Evolutionary conservation across 1,140 invertebrate species (phyloP).

Genomic region (Dryas iulia): DNA sequence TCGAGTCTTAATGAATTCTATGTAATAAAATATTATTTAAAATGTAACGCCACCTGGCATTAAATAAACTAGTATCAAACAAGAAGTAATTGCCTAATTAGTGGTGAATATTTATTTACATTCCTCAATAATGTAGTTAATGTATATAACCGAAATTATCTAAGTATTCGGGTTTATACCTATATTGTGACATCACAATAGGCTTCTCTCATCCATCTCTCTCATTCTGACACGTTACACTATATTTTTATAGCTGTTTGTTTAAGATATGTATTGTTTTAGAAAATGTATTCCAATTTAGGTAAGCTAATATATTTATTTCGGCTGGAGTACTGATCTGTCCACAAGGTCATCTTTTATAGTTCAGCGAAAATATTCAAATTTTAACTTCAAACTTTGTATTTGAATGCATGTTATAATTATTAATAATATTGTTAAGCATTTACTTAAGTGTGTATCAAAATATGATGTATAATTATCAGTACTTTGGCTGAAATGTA

Average conservation of each 20-base stretch:
- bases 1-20: no score
- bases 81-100: no score
- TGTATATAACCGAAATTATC: no score
- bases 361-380: not conserved
- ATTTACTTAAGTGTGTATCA: not conserved
- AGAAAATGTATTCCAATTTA: slow-evolving; percentile 64
- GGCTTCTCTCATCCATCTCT: no score
- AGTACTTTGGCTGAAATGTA: slow-evolving; percentile 32
- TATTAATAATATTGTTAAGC: not conserved
- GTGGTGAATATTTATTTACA: no score
- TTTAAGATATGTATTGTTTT: slow-evolving; percentile 54
- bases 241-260: slow-evolving; percentile 68
- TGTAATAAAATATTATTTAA: no score
- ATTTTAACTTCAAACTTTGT: not conserved
- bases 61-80: no score
- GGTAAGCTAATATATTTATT: slow-evolving; percentile 45
- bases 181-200: no score
- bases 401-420: not conserved
- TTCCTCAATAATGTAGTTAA: no score
- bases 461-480: not conserved
- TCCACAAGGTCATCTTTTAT: not conserved
- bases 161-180: no score
- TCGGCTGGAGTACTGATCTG: slow-evolving; percentile 39
- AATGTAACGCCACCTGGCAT: no score
- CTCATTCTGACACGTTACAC: slow-evolving; percentile 10